Base-by-base conservation (phyloP, 2,797 vertebrate species). In the Orientallactaga sibirica region DNA sequence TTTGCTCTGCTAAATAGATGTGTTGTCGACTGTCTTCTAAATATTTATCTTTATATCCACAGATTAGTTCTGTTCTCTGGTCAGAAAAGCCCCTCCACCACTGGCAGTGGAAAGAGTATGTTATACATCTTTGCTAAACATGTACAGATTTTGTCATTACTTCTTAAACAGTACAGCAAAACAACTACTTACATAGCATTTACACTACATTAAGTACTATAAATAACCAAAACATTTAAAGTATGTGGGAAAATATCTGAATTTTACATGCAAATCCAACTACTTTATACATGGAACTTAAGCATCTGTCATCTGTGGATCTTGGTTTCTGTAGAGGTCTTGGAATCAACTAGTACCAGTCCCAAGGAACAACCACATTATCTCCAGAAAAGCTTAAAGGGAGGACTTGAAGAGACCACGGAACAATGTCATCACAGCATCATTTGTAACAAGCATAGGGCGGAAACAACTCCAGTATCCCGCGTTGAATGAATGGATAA, bases 391-490 rank as follows among this genome's bases (percentile, higher is more conserved):
- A 68, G 41, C 16, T 20, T 20, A 7, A 78, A 78, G 88, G 71
- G 8, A 48, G 48, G 29, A 7, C 15, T 29, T 8, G 29, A 70
- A n/a, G 15, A n/a, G 67, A 70, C 52, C 0, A 24, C 7, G 16
- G 20, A 7, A 24, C 2, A 7, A 3, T 9, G 43, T 6, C 27
- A 27, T 24, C 29, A 27, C 16, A 41, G 41, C 73, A 75, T 43
- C 9, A 0, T 2, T 3, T 25, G 16, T 3, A n/a, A 16, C 1
- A 55, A 41, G 73, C 7, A 1, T 33, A 70, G 18, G 24, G 7
- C 20, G 18, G 3, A 43, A 22, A 43, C n/a, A 18, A 22, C 55
- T 43, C 12, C 22, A 1, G 22, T 27, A 61, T 16, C 70, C 15
- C 4, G 12, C 11, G 7, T 1, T 29, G 25, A 43, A 16, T 8